These are phyloP conservation scores for Anguilla marmorata DNA, from an alignment of 2,797 vertebrate species.

Conservation along the genomic window DNA sequence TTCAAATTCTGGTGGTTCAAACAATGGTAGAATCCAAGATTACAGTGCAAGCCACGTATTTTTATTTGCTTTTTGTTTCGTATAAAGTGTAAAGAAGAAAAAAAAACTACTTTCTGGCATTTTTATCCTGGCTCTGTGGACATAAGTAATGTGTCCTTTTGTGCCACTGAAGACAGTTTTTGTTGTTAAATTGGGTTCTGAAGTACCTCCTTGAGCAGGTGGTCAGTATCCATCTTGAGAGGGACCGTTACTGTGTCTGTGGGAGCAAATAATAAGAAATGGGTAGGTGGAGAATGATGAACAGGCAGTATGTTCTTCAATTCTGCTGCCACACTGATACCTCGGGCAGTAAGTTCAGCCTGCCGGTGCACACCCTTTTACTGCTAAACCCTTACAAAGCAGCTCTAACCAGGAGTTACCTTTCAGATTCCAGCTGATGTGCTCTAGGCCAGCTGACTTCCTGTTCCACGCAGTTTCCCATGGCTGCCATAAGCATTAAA, in stretches of 20 bases:
- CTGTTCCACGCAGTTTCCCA: neutral
- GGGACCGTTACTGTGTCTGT: neutral
- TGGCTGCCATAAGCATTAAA: neutral
- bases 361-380: neutral
- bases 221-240: neutral
- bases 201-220: neutral
- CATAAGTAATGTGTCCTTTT: neutral
- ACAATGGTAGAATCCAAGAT: slow-evolving; percentile 78
- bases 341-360: slow-evolving; percentile 22
- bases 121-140: neutral
- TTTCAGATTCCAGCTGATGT: neutral
- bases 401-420: neutral
- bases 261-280: neutral
- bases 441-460: neutral
- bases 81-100: slow-evolving; percentile 37
- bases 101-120: slow-evolving; percentile 13
- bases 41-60: neutral
- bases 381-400: neutral
- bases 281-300: neutral
- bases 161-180: neutral
- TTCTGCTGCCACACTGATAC: neutral
- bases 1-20: slow-evolving; percentile 77
- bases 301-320: neutral
- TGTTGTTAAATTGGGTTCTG: slow-evolving; percentile 4
- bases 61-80: slow-evolving; percentile 31